These are phyloP conservation scores for Monodelphis domestica DNA, from an alignment of 2,797 vertebrate species.

Conservation along the genomic window DNA sequence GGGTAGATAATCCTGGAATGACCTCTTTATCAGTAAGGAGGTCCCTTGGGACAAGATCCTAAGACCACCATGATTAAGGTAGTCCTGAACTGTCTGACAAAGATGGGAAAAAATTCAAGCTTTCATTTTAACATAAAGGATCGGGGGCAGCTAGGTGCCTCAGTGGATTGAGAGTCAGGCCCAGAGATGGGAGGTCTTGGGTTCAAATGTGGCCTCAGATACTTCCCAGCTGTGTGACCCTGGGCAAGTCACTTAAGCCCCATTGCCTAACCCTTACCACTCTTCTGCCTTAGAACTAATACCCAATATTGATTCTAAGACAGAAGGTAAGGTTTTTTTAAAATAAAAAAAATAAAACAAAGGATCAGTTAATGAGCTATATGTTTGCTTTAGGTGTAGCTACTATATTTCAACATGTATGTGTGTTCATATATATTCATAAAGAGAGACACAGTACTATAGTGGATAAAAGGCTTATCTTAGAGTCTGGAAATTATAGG, in stretches of 20 bases:
- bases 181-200: too few species aligned
- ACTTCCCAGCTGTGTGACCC: too few species aligned
- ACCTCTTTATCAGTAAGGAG: conserved; percentile 75
- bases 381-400: too few species aligned
- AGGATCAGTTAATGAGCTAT: not conserved
- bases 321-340: too few species aligned
- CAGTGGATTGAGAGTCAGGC: too few species aligned
- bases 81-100: conserved; percentile 57
- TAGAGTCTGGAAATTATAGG: not conserved
- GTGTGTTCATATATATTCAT: not conserved
- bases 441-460: not conserved
- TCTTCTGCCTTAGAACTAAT: too few species aligned
- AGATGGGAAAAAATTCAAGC: conserved; percentile 45
- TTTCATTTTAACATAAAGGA: too few species aligned
- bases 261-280: too few species aligned
- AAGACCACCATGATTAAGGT: conserved; percentile 62
- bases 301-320: too few species aligned
- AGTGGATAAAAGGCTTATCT: not conserved
- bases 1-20: conserved; percentile 75
- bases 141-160: too few species aligned
- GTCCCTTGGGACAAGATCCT: conserved; percentile 61
- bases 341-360: not conserved
- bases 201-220: too few species aligned
- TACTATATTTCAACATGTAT: not conserved
- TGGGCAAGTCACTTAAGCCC: too few species aligned